These are phyloP conservation scores for Otis tarda DNA, from an alignment of 2,113 vertebrate species.

Conservation along the genomic window DNA sequence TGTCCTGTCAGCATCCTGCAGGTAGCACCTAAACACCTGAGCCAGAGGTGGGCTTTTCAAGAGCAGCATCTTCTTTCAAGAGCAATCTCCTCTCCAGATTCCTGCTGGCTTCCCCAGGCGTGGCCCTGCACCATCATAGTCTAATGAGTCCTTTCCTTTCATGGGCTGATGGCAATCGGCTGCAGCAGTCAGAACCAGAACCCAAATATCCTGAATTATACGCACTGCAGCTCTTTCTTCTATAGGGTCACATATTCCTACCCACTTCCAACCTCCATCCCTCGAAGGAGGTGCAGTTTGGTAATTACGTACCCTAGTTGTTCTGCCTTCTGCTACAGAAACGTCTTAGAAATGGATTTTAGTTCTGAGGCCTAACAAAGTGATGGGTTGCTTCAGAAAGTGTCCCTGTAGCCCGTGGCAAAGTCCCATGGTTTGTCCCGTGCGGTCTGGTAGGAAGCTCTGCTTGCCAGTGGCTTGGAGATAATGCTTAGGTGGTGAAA, in stretches of 20 bases:
- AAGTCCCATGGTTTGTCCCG: rapidly evolving
- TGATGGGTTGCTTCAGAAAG: neutral
- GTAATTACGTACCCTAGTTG: neutral
- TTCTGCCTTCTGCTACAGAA: neutral
- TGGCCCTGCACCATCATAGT: rapidly evolving
- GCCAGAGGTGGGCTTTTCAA: neutral
- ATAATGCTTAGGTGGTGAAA: neutral
- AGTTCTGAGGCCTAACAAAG: neutral
- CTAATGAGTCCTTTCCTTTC: neutral
- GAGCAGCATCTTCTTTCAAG: neutral
- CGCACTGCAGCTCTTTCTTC: rapidly evolving
- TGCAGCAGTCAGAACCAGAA: neutral
- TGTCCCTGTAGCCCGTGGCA: neutral
- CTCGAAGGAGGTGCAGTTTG: neutral
- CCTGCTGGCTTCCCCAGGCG: neutral
- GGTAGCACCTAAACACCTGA: neutral
- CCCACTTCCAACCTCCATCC: neutral
- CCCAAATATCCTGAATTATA: neutral
- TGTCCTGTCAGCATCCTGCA: neutral
- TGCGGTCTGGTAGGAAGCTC: neutral
- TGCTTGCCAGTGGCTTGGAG: neutral
- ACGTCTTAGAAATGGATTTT: neutral
- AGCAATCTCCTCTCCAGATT: neutral
- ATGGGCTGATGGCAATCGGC: rapidly evolving
- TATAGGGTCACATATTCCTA: neutral